Evolutionary conservation across 2,888 invertebrate genomes (phyloP), one percentile per base, ranked within the genome.

Genomic region (Eugnorisma glareosa): DNA sequence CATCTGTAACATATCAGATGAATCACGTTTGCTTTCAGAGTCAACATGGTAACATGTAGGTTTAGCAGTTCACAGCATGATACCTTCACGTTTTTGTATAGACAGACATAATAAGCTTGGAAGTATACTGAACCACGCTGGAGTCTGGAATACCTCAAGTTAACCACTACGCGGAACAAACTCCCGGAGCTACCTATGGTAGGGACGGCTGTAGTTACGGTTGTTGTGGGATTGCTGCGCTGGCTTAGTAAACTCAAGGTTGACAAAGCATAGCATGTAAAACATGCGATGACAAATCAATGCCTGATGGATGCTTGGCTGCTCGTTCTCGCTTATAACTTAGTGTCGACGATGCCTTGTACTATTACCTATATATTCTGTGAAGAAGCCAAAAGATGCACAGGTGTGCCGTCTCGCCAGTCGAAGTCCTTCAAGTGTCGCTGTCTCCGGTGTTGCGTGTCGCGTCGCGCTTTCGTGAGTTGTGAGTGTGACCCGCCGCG

Each of bases 381-480:
- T 59, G 18, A 54, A 21, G 28, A 77, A 45, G 28, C 37, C n/a
- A n/a, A n/a, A 40, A 57, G 57, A 40, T 8, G 57, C 8, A 21
- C 54, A 67, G 43, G 45, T 54, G 67, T 45, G 15, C 2, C 37
- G 69, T 48, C 54, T 40, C n/a, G 43, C 35, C 43, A 28, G 71
- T 15, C 8, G 79, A 77, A 77, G 72, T 45, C 71, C 51, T 51
- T 21, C 51, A 79, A 79, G 79, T 63, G 61, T 35, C 37, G 18
- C 18, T 40, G 63, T 18, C 24, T 18, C 10, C 35, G 54, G 31
- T 57, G 57, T 48, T 10, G 48, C 68, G 79, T 76, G 57, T 76
- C 77, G 37, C 15, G 31, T 40, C 28, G 35, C 48, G 40, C 24
- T 31, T 45, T 24, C 45, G 18, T 18, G 11, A 18, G 31, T 59